phyloP scores from a whole-genome alignment of 2,113 vertebrate species.

The Orientallactaga bullata region DNA sequence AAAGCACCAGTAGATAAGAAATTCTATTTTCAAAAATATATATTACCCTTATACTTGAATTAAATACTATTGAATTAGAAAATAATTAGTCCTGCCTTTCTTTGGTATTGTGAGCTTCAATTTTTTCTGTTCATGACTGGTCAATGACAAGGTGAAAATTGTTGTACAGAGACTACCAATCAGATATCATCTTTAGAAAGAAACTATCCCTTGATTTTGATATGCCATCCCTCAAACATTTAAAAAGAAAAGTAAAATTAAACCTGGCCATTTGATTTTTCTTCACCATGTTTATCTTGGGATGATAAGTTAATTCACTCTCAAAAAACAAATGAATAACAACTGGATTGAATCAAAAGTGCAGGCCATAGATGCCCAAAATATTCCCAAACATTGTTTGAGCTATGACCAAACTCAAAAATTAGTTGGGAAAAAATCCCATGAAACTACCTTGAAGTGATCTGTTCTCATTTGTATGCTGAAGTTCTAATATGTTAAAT shows the following conservation, averaged over 20 bases:
- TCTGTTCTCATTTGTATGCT: conserved; percentile 59
- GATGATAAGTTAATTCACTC: conserved; percentile 26
- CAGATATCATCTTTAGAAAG: conserved; percentile 36
- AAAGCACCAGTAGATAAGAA: conserved; percentile 2
- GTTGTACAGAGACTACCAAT: conserved; percentile 16
- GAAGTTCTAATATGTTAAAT: conserved; percentile 54
- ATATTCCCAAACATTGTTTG: conserved; percentile 30
- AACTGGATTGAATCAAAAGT: conserved; percentile 56
- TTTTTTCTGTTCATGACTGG: conserved; percentile 38
- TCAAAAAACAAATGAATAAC: conserved; percentile 59
- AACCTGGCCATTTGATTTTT: not conserved
- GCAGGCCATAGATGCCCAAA: not conserved
- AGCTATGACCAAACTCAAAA: not conserved
- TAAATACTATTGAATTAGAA: conserved; percentile 33
- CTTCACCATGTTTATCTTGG: conserved; percentile 40
- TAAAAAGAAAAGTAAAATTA: conserved; percentile 23
- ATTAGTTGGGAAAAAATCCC: conserved; percentile 31
- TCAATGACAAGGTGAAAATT: conserved; percentile 58
- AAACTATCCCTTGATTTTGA: conserved; percentile 54
- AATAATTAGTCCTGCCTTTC: conserved; percentile 30
- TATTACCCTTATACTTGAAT: conserved; percentile 23
- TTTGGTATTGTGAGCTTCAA: conserved; percentile 36
- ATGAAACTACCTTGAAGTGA: conserved; percentile 40
- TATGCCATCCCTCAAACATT: not conserved
- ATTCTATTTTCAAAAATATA: conserved; percentile 28